Evolutionary conservation across 2,113 vertebrate genomes (phyloP).

Genomic region (Bos indicus): DNA sequence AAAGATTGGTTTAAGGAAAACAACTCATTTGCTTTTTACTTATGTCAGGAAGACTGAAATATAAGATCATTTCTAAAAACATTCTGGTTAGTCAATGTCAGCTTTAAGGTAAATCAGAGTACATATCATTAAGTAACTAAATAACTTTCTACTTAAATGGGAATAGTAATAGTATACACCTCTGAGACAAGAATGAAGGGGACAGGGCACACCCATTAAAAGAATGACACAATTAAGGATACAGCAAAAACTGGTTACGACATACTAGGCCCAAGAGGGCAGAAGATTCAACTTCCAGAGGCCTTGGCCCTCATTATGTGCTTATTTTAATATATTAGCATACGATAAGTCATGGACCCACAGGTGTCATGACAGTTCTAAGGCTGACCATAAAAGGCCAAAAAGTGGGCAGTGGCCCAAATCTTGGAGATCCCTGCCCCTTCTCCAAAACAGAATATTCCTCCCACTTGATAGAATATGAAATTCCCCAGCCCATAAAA

Average conservation of each 20-base stretch:
- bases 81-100: neutral
- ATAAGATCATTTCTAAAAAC: neutral
- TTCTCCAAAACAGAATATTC: neutral
- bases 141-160: neutral
- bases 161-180: neutral
- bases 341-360: neutral
- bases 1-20: neutral
- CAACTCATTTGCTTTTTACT: neutral
- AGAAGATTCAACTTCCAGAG: neutral
- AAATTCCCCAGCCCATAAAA: neutral
- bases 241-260: neutral
- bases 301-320: neutral
- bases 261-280: neutral
- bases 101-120: neutral
- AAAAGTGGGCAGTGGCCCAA: neutral
- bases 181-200: neutral
- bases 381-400: neutral
- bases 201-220: neutral
- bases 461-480: neutral
- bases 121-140: neutral
- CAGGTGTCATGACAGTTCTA: neutral
- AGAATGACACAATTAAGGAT: neutral
- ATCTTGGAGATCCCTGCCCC: neutral
- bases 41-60: neutral
- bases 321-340: neutral